A percentile compares a stretch with the other conserved stretches of the same genome.
Conservation (phyloP, 2,797 vertebrate species). For the Poecilia picta region DNA sequence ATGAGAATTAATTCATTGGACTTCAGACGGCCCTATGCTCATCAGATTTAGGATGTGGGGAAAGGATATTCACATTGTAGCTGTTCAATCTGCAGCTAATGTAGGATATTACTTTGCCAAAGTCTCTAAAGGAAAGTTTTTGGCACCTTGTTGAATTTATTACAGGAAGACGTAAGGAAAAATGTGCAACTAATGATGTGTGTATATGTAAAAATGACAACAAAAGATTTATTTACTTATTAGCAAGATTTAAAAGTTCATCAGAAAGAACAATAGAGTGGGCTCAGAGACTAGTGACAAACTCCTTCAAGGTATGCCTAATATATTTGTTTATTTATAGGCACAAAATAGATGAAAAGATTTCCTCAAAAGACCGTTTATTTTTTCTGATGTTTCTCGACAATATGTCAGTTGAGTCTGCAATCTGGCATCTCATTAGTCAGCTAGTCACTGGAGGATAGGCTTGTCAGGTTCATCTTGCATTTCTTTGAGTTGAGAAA, state of each 20-base stretch:
- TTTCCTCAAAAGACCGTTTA: conserved; percentile 25
- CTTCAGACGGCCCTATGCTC: not conserved
- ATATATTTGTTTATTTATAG: conserved; percentile 30
- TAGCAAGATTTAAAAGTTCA: not conserved
- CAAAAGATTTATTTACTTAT: not conserved
- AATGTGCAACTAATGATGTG: conserved; percentile 36
- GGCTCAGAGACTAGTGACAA: conserved; percentile 17
- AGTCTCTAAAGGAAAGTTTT: not conserved
- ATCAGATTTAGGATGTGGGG: not conserved
- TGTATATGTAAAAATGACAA: not conserved
- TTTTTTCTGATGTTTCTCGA: conserved; percentile 31
- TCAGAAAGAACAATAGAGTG: conserved; percentile 34
- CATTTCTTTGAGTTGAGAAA: conserved; percentile 33
- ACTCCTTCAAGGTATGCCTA: conserved; percentile 12
- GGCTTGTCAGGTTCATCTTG: conserved; percentile 33
- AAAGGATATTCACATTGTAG: not conserved
- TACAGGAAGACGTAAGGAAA: not conserved
- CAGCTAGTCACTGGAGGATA: conserved; percentile 43
- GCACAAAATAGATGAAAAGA: conserved; percentile 26
- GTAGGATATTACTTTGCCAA: not conserved
- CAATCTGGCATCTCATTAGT: conserved; percentile 57
- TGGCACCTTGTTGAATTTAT: not conserved
- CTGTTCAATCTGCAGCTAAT: not conserved
- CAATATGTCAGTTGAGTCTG: conserved; percentile 44
- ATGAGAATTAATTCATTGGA: not conserved